Base-by-base conservation (phyloP, 2,113 vertebrate species). In the Tachysurus fulvidraco region DNA sequence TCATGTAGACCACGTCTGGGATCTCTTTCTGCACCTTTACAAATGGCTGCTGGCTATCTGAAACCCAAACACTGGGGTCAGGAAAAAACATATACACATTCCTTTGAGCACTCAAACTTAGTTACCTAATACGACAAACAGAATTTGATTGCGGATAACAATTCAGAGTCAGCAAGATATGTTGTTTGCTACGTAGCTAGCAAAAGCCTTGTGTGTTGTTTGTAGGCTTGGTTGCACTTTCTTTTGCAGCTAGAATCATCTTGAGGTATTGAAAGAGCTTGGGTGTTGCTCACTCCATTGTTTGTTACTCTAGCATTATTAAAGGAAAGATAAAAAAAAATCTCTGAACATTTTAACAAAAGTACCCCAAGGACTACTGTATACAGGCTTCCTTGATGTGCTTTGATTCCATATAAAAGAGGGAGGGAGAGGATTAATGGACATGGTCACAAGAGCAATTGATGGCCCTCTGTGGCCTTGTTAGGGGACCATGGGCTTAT, bases 31-130 rank as follows among this genome's bases (percentile, higher is more conserved):
- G 89, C 92, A 94, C 91, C 79, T 98, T 96, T 92, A 98, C 92
- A 93, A 99, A 99, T 80, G 97, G 97, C 91, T 87, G 95, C 88
- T 79, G 90, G 90, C 95, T 95, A 92, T 98, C 98, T 99, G 95
- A 94, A 96, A 95, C 91, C 88, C 93, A 94, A 94, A 94, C 90
- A 92, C 83, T 89, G 86, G 80, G 91, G 91, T 95, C 91, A 95
- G 91, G 90, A 90, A 94, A 85, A 90, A 87, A 87, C 84, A 89
- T 60, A 83, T 36, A 81, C 79, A 78, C 86, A 82, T 89, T 83
- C 84, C 11, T 80, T 78, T 44, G 65, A 44, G 36, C 55, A 82
- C 57, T 83, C 60, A 81, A 85, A 90, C 82, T 14, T 60, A 16
- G 54, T 41, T 54, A 30, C 14, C 46, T 25, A 36, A 73, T 30